phyloP scores from a whole-genome alignment of 1,140 invertebrate genomes.

The Acarapis woodi region DNA sequence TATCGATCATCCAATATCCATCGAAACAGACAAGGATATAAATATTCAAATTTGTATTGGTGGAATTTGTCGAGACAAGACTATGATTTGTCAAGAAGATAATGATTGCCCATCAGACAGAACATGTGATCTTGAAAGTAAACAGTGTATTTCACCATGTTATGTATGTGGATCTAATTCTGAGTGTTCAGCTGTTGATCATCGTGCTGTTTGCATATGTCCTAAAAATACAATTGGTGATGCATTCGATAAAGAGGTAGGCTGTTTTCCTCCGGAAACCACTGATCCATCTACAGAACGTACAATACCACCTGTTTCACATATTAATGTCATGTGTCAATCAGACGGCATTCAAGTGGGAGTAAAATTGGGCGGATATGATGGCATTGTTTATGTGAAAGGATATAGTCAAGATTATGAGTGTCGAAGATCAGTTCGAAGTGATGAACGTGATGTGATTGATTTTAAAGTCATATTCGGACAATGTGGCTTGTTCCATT shows the following conservation, averaged over 20 bases:
- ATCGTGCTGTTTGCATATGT: constrained; percentile 43
- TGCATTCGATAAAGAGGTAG: constrained; percentile 23
- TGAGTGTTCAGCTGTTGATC: constrained; percentile 41
- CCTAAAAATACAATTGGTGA: constrained; percentile 35
- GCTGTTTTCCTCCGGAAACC: constrained; percentile 22
- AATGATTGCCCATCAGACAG: constrained; percentile 42
- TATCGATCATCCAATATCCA: no score
- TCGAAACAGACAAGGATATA: no score
- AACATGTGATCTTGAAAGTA: constrained; percentile 28
- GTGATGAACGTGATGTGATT: constrained; percentile 32
- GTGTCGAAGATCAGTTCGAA: constrained; percentile 44
- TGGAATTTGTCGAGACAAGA: no score
- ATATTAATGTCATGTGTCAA: constrained; percentile 56
- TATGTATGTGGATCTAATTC: constrained; percentile 39
- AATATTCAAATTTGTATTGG: no score
- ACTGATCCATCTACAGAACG: constrained; percentile 20
- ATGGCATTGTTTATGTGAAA: constrained; percentile 72
- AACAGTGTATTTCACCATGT: constrained; percentile 26
- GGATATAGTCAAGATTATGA: constrained; percentile 71
- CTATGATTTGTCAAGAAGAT: constrained; percentile 35
- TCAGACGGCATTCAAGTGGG: constrained; percentile 69
- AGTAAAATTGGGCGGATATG: constrained; percentile 48
- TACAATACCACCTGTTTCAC: constrained; percentile 51
- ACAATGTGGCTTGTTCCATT: constrained; percentile 59
- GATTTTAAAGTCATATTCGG: constrained; percentile 73